Conservation (phyloP, 2,888 invertebrate species). For the Hypomecis atomaria region DNA sequence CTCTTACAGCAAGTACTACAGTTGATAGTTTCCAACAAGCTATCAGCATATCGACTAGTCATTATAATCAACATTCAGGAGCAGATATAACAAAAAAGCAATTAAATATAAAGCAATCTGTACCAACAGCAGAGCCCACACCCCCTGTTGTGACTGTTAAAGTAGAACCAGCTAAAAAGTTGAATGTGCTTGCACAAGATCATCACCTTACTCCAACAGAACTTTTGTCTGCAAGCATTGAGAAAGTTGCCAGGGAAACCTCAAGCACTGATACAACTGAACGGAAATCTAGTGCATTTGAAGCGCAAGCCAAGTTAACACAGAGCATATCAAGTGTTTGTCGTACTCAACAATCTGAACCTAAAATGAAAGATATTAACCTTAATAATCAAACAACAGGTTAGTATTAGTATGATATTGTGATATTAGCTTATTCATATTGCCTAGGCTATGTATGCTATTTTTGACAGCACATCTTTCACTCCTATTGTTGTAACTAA, state of each 20-base stretch:
- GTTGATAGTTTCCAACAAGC: conserved; percentile 72
- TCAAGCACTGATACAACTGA: conserved; percentile 49
- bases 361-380: conserved; percentile 80
- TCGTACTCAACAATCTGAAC: conserved; percentile 66
- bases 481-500: no score
- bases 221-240: conserved; percentile 74
- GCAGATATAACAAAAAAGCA: conserved; percentile 34
- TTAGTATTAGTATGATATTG: conserved; percentile 48
- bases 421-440: neutral
- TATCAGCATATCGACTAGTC: conserved; percentile 76
- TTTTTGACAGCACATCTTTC: no score
- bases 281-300: conserved; percentile 67
- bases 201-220: conserved; percentile 69
- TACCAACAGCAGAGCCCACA: conserved; percentile 54
- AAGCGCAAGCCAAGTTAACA: conserved; percentile 78
- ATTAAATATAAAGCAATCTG: conserved; percentile 27
- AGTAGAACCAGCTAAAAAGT: conserved; percentile 54
- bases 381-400: conserved; percentile 74
- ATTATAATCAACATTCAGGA: conserved; percentile 57
- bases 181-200: conserved; percentile 53
- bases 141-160: conserved; percentile 52
- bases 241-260: conserved; percentile 71
- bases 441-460: neutral
- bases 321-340: conserved; percentile 74
- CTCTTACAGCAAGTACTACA: conserved; percentile 75